phyloP scores from a whole-genome alignment of 2,888 invertebrate species.

The Drosophila anomalipes region DNA sequence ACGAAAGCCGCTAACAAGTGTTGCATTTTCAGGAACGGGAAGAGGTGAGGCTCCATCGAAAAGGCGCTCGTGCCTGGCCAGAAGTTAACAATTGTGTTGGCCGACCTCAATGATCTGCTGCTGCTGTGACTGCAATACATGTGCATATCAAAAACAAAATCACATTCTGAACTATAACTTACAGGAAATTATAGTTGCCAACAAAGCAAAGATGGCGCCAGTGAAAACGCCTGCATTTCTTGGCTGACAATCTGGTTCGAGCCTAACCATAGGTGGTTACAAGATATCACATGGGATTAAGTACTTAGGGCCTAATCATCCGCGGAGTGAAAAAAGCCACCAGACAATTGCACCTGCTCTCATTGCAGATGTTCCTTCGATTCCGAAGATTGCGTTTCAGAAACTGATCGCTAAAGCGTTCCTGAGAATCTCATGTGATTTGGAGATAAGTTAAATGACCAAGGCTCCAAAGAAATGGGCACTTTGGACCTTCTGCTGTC shows the following conservation, averaged over 20 bases:
- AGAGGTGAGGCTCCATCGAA: constrained; percentile 72
- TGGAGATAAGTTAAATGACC: constrained; percentile 1
- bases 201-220: constrained; percentile 43
- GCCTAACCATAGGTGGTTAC: constrained; percentile 80
- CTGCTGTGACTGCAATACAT: constrained; percentile 49
- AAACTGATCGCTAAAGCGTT: constrained; percentile 86
- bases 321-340: constrained; percentile 85
- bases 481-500: constrained; percentile 86
- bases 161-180: constrained; percentile 64
- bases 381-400: constrained; percentile 41
- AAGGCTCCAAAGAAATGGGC: constrained; percentile 85
- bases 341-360: constrained; percentile 83
- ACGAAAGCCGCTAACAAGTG: constrained; percentile 34
- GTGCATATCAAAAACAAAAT: constrained; percentile 47
- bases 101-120: constrained; percentile 71
- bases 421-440: constrained; percentile 90
- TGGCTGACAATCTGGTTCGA: not conserved
- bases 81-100: constrained; percentile 80
- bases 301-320: constrained; percentile 74
- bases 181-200: constrained; percentile 68
- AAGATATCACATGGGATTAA: constrained; percentile 80
- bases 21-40: constrained; percentile 52
- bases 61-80: constrained; percentile 76
- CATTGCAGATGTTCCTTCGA: constrained; percentile 70
- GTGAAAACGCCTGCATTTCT: constrained; percentile 67